Base-by-base conservation (phyloP, 2,888 invertebrate genomes). In the Drosophila lutescens region DNA sequence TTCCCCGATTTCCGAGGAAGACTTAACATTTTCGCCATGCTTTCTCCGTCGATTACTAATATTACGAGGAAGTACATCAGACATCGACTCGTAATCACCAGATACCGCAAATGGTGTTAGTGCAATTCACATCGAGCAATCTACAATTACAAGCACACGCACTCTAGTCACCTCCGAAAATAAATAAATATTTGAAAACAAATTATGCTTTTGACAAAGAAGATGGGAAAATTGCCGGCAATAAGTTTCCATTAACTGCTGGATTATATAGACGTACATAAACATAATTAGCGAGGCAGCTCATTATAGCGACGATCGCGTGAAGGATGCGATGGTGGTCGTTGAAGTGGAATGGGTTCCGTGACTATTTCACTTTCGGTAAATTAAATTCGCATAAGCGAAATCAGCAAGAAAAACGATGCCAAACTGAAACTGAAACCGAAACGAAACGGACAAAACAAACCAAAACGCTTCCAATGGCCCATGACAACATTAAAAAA, bases 361-460 rank as follows among this genome's bases (percentile, higher is more conserved):
- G 41, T 36, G 58, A 17, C 59, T 46, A 50, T 51, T 54, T 56
- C 63, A 55, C 53, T 63, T 71, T 56, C 63, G 54, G 58, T 63
- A 63, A 72, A 72, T 73, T 72, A 73, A 72, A 72, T 72, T 74
- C 72, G 50, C 74, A 65, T 73, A 72, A 72, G 54, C 72, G 53
- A 71, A 71, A 72, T 72, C 72, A 40, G 57, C 51, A 60, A 60
- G 55, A 61, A 71, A 71, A 69, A 47, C 50, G 50, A 38, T 56
- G 32, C 43, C 30, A 40, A 54, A 63, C 38, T 38, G 20, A 46
- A 38, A 38, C n/a, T 15, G 63, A 40, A 38, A 50, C 34, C 12
- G 30, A 63, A 59, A 23, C 36, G 17, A 40, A 44, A 36, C 36
- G 38, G 43, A 49, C 69, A 62, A 55, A 72, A 63, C 56, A 56